Evolutionary conservation across 1,140 invertebrate species (phyloP).

Genomic region (Orchestia grillus): DNA sequence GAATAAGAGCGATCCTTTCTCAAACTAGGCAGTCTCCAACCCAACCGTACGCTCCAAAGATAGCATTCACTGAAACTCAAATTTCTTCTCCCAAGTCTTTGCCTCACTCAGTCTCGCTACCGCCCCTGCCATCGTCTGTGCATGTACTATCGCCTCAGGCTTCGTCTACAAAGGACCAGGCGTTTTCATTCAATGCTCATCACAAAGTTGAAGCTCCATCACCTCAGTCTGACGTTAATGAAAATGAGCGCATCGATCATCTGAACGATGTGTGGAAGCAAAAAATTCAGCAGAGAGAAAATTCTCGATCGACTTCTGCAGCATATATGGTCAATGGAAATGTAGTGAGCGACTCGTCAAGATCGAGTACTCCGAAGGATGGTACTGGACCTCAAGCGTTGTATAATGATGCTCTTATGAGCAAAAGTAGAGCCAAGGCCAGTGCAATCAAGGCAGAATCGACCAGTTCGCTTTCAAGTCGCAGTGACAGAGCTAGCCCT

Average conservation of each 20-base stretch:
- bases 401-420: neutral
- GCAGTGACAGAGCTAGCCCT: conserved; percentile 21
- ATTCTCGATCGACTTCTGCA: neutral
- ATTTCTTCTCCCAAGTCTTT: conserved; percentile 57
- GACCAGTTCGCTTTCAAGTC: conserved; percentile 15
- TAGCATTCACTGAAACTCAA: conserved; percentile 60
- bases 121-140: neutral
- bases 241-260: neutral
- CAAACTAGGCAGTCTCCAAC: conserved; percentile 61
- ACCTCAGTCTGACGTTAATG: conserved; percentile 1
- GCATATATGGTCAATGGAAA: conserved; percentile 26
- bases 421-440: neutral
- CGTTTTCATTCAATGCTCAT: neutral
- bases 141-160: neutral
- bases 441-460: conserved; percentile 8
- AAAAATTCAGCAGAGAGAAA: neutral
- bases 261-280: conserved; percentile 32
- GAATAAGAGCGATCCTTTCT: conserved; percentile 52
- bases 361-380: conserved; percentile 46
- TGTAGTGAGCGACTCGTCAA: conserved; percentile 43
- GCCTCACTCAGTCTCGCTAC: neutral
- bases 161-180: neutral
- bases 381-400: conserved; percentile 10
- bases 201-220: conserved; percentile 13
- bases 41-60: conserved; percentile 61